These are phyloP conservation scores for Vulpes ferrilata DNA, from an alignment of 2,113 vertebrate species.

Conservation along the genomic window DNA sequence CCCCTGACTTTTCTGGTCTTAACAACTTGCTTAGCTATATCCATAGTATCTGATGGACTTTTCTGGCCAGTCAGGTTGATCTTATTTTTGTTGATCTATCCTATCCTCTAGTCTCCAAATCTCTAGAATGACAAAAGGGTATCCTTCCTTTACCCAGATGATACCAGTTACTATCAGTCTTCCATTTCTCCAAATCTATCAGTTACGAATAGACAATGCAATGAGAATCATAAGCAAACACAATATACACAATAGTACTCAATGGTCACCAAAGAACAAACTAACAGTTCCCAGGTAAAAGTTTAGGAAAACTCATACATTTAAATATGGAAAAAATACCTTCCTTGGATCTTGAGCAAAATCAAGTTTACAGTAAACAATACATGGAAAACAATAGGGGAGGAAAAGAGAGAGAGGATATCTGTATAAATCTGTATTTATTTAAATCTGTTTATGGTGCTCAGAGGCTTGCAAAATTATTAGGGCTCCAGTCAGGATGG, in stretches of 20 bases:
- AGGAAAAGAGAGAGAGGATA: background rate
- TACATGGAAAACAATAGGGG: background rate
- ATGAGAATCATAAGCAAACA: background rate
- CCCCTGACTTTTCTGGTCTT: background rate
- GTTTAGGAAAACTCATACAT: background rate
- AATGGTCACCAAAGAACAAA: background rate
- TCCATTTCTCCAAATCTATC: background rate
- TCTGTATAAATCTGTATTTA: background rate
- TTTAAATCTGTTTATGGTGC: background rate
- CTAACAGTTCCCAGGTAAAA: background rate
- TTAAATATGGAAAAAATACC: background rate
- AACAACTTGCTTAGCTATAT: background rate
- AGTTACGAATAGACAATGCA: background rate
- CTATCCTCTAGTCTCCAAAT: no score
- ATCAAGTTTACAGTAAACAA: background rate
- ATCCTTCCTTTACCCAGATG: background rate
- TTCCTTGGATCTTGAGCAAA: constrained; percentile 37
- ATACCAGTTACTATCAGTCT: background rate
- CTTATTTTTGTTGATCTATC: background rate
- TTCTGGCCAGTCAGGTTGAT: background rate
- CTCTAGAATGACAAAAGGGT: background rate
- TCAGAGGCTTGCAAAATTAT: background rate
- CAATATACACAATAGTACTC: background rate
- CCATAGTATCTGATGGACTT: background rate
- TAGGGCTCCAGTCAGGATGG: background rate